Base-by-base conservation (phyloP, 2,113 vertebrate species). In the Odontophorus gujanensis region DNA sequence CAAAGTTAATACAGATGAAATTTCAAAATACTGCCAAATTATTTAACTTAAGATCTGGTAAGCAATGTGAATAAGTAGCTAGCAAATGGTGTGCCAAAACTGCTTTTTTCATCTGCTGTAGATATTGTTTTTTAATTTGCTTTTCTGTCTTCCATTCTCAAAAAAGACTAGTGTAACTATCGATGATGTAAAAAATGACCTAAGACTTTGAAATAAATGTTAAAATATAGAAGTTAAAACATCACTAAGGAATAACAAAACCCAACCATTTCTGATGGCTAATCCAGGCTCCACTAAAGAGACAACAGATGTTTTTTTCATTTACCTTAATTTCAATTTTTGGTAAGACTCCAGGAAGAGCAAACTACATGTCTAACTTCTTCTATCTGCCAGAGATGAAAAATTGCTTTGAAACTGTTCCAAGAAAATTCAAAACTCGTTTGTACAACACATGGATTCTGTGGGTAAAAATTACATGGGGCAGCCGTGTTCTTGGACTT, bases 401-500 rank as follows among this genome's bases (percentile, higher is more conserved):
- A 77, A 92, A 50, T 12, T 50, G 25, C 86, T 83, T 94, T 93
- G 80, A 88, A 86, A 68, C 13, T 34, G 26, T 32, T 73, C 83
- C 89, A 93, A 61, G 18, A 86, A 92, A 86, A 78, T 25, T 58
- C 9, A 59, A 38, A 45, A 77, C 61, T 25, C 63, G 55, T 80
- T 92, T 93, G 53, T 90, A 14, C 65, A 78, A 78, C 50, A 45
- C 13, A 47, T 34, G 40, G 47, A 76, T 84, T 72, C 63, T 38
- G 7, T 67, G 88, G 77, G 86, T 92, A 78, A 84, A 77, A 93
- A 24, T 51, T 94, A 88, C 80, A 81, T 17, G 63, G 76, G 61
- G 8, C 91, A 95, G 89, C 93, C 94, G 86, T 65, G 30, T 80
- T n/a, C 72, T 95, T 80, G 55, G 59, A 10, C 43, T 74, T 65